phyloP scores from a whole-genome alignment of 2,888 invertebrate species.

The Seladonia tumulorum region DNA sequence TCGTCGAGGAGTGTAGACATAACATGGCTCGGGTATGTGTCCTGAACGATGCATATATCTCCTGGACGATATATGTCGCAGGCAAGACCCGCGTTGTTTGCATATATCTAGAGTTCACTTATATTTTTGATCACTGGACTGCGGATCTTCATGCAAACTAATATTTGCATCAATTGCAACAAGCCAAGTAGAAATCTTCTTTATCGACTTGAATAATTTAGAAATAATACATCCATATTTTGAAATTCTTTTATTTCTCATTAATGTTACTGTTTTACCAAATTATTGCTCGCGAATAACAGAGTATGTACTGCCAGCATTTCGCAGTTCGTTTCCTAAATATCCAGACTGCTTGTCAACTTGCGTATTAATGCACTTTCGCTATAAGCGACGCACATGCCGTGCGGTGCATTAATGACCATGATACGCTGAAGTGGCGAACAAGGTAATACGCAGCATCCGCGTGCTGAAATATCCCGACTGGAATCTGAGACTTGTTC shows the following conservation, averaged over 20 bases:
- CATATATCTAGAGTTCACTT: no score
- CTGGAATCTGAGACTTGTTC: slow-evolving; percentile 29
- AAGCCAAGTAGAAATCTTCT: no score
- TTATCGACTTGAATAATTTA: no score
- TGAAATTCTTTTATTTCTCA: no score
- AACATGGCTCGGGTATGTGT: no score
- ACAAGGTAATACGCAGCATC: slow-evolving; percentile 70
- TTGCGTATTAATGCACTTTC: slow-evolving; percentile 37
- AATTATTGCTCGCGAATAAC: neutral
- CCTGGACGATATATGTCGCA: no score
- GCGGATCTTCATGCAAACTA: neutral
- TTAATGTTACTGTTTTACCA: neutral
- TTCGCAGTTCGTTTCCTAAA: slow-evolving; percentile 8
- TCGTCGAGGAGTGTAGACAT: no score
- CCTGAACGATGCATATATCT: no score
- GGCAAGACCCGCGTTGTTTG: no score
- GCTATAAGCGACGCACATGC: slow-evolving; percentile 28
- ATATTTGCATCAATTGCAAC: no score
- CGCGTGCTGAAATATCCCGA: slow-evolving; percentile 58
- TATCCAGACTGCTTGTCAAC: neutral
- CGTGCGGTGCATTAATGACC: slow-evolving; percentile 61
- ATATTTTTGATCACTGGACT: no score
- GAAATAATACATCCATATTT: no score
- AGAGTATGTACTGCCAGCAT: neutral
- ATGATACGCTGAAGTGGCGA: slow-evolving; percentile 67